Percentiles rank a stretch among this genome's conserved stretches.
Evolutionary conservation across 2,113 vertebrate genomes (phyloP).

Genomic region (Lepus europaeus): DNA sequence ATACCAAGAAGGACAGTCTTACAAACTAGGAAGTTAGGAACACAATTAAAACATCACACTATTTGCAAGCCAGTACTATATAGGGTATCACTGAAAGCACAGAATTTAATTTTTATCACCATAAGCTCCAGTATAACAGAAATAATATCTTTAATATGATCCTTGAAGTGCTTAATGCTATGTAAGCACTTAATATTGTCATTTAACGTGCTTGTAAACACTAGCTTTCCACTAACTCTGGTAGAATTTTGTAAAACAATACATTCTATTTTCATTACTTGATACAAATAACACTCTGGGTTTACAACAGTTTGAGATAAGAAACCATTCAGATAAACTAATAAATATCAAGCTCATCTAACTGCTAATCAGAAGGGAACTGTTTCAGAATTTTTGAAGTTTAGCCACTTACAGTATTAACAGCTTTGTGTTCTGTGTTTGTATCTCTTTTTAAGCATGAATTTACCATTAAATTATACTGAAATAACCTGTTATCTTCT

Average conservation of each 20-base stretch:
- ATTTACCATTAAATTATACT: constrained; percentile 47
- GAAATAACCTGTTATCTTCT: constrained; percentile 42
- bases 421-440: not conserved
- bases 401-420: constrained; percentile 8
- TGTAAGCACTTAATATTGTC: not conserved
- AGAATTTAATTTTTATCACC: constrained; percentile 4
- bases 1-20: not conserved
- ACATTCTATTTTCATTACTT: constrained; percentile 42
- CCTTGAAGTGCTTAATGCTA: not conserved
- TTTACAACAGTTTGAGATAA: constrained; percentile 51
- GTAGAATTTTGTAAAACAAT: not conserved
- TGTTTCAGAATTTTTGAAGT: constrained; percentile 51
- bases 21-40: constrained; percentile 10
- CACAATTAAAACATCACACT: not conserved
- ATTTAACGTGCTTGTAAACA: constrained; percentile 33
- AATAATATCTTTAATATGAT: constrained; percentile 32
- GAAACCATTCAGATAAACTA: constrained; percentile 62
- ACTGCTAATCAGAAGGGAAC: constrained; percentile 28
- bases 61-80: not conserved
- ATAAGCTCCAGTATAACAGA: constrained; percentile 4
- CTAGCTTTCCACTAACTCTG: not conserved
- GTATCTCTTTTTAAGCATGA: not conserved
- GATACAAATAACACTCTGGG: constrained; percentile 27
- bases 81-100: not conserved
- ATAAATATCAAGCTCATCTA: constrained; percentile 53